phyloP scores from a whole-genome alignment of 2,888 invertebrate genomes.

The Diogma glabrata region DNA sequence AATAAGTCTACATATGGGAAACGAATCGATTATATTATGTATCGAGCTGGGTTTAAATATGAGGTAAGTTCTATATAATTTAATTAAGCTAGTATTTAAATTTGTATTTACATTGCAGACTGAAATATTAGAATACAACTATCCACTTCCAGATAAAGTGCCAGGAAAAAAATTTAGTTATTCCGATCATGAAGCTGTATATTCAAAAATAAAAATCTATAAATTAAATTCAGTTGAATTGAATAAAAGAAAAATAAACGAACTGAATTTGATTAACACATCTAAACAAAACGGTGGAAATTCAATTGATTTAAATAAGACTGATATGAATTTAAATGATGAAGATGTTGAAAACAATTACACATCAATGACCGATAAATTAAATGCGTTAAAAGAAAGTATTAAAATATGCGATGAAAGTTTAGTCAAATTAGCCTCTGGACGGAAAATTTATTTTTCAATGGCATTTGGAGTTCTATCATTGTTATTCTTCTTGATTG shows the following conservation, averaged over 20 bases:
- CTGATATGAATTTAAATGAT: conserved; percentile 1
- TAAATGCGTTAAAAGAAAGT: conserved; percentile 27
- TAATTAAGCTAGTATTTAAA: too few relatives aligned
- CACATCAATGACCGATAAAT: conserved; percentile 3
- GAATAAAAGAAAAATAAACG: not conserved
- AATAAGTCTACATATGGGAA: conserved; percentile 56
- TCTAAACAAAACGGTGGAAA: too few relatives aligned
- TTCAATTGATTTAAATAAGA: not conserved
- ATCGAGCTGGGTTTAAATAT: conserved; percentile 33
- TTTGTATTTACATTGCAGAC: too few relatives aligned
- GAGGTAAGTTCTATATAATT: conserved; percentile 5
- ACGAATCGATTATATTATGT: conserved; percentile 88
- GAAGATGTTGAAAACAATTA: conserved; percentile 4
- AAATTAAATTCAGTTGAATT: not conserved
- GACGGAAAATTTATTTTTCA: conserved; percentile 31
- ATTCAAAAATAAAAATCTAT: conserved; percentile 38
- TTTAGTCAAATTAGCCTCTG: conserved; percentile 28
- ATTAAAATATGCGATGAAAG: conserved; percentile 30
- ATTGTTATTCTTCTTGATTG: conserved; percentile 27
- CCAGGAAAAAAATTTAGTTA: conserved; percentile 63
- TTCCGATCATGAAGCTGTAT: conserved; percentile 84
- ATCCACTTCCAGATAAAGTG: conserved; percentile 63
- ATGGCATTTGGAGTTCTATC: conserved; percentile 27
- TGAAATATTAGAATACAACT: conserved; percentile 39
- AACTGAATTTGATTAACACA: not conserved